These are phyloP conservation scores for Hydropotes inermis DNA, from an alignment of 2,113 vertebrate species.

Conservation along the genomic window DNA sequence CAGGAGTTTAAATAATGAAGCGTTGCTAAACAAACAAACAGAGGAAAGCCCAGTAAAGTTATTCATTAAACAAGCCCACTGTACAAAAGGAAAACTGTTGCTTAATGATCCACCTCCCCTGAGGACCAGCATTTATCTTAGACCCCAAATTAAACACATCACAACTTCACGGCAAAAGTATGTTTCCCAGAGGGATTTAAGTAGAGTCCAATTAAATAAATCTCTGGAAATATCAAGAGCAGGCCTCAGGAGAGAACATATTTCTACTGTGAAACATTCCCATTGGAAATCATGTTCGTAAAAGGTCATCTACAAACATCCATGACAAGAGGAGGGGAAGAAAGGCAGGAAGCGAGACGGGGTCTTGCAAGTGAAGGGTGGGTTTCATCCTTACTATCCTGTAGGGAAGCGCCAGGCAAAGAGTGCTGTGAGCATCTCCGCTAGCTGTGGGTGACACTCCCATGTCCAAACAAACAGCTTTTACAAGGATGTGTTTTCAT, in stretches of 20 bases:
- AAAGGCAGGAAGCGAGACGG: not conserved
- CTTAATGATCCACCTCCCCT: not conserved
- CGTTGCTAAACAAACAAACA: constrained; percentile 54
- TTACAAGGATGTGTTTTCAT: not conserved
- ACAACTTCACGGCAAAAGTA: constrained; percentile 76
- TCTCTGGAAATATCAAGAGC: constrained; percentile 74
- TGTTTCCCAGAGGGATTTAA: constrained; percentile 65
- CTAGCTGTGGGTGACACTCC: not conserved
- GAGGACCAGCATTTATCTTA: constrained; percentile 68
- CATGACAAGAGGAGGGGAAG: not conserved
- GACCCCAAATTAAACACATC: constrained; percentile 77
- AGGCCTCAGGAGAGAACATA: constrained; percentile 70
- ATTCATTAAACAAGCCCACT: not conserved
- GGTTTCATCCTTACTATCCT: accelerated
- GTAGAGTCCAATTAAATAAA: constrained; percentile 79
- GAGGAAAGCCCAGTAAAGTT: constrained; percentile 30
- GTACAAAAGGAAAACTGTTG: not conserved
- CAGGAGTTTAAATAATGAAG: constrained; percentile 52
- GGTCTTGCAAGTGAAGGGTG: not conserved
- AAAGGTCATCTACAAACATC: constrained; percentile 76
- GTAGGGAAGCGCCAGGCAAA: accelerated
- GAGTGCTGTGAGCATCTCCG: not conserved
- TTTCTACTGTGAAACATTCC: constrained; percentile 76
- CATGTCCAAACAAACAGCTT: not conserved
- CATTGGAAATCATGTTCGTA: constrained; percentile 69